These are phyloP conservation scores for Girardia tigrina DNA, from an alignment of 2,888 invertebrate genomes.

Conservation along the genomic window DNA sequence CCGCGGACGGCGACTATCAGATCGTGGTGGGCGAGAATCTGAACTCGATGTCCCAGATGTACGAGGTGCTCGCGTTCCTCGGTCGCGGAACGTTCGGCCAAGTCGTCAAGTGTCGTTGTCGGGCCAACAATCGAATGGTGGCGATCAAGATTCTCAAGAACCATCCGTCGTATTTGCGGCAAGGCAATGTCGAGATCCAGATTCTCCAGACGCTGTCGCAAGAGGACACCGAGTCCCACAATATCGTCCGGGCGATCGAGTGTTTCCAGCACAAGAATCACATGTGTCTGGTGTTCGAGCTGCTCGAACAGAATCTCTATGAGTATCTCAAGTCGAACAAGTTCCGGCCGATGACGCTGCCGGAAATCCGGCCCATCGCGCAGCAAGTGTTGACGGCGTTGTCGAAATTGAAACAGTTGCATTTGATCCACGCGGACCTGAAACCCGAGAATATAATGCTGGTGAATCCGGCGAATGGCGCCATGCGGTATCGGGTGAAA, in stretches of 20 bases:
- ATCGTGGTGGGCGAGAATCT: slow-evolving; percentile 92
- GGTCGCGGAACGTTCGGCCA: slow-evolving; percentile 95
- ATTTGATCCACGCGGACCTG: slow-evolving; percentile 94
- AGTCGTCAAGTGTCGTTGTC: slow-evolving; percentile 99
- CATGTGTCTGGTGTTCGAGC: slow-evolving; percentile 97
- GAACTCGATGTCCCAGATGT: slow-evolving; percentile 79
- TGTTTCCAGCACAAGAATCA: slow-evolving; percentile 99
- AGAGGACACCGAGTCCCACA: slow-evolving; percentile 60
- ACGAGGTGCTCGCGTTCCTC: slow-evolving; percentile 90
- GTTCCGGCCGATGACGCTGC: slow-evolving; percentile 91
- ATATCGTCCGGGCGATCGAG: slow-evolving; percentile 98
- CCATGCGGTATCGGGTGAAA: slow-evolving; percentile 70
- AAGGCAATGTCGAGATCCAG: slow-evolving; percentile 94
- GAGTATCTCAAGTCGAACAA: slow-evolving; percentile 99
- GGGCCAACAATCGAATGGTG: slow-evolving; percentile 98
- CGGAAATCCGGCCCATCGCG: slow-evolving; percentile 91
- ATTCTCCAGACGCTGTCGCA: slow-evolving; percentile 51
- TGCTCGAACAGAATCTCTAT: slow-evolving; percentile 98
- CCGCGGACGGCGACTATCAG: slow-evolving; percentile 83
- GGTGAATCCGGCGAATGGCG: slow-evolving; percentile 63
- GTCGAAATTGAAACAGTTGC: slow-evolving; percentile 80
- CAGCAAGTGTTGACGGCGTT: slow-evolving; percentile 81
- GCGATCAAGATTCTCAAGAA: slow-evolving; percentile 99
- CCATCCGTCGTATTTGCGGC: slow-evolving; percentile 97
- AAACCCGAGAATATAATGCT: slow-evolving; percentile 99